Conservation (phyloP, 1,140 invertebrate species). For the Sitophilus oryzae region DNA sequence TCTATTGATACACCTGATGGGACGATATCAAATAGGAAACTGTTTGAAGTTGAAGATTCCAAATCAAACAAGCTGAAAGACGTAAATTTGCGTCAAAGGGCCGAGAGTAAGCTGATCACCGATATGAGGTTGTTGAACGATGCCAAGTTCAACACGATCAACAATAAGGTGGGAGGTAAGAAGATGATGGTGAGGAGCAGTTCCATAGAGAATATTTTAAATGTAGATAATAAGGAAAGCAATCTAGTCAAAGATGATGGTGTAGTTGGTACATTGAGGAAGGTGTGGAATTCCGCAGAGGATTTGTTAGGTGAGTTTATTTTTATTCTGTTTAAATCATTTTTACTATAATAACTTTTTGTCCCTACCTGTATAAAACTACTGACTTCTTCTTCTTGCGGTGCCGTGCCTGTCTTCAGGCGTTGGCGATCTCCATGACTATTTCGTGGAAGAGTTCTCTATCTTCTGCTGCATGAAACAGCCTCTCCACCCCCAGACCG, state of each 20-base stretch:
- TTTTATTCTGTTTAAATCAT: too few relatives aligned
- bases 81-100: slow-evolving; percentile 26
- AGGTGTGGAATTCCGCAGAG: slow-evolving; percentile 40
- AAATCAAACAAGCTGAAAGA: slow-evolving; percentile 13
- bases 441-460: too few relatives aligned
- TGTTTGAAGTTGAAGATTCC: slow-evolving; percentile 3
- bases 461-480: too few relatives aligned
- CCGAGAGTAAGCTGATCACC: slow-evolving; percentile 26
- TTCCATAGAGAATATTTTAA: slow-evolving; percentile 32
- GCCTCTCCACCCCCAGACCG: too few relatives aligned
- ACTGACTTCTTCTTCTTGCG: too few relatives aligned
- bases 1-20: slow-evolving; percentile 39
- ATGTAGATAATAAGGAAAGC: slow-evolving; percentile 23
- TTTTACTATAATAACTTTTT: too few relatives aligned
- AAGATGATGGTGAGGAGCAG: slow-evolving; percentile 22
- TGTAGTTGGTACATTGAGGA: slow-evolving; percentile 26
- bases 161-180: slow-evolving; percentile 19
- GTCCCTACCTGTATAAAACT: too few relatives aligned
- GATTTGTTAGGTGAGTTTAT: slow-evolving; percentile 32
- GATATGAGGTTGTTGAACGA: slow-evolving; percentile 10
- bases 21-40: slow-evolving; percentile 12
- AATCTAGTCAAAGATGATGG: slow-evolving; percentile 29
- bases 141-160: slow-evolving; percentile 20
- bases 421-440: too few relatives aligned
- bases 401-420: too few relatives aligned